Evolutionary conservation across 1,140 invertebrate genomes (phyloP).

Genomic region (Calliphora vicina): DNA sequence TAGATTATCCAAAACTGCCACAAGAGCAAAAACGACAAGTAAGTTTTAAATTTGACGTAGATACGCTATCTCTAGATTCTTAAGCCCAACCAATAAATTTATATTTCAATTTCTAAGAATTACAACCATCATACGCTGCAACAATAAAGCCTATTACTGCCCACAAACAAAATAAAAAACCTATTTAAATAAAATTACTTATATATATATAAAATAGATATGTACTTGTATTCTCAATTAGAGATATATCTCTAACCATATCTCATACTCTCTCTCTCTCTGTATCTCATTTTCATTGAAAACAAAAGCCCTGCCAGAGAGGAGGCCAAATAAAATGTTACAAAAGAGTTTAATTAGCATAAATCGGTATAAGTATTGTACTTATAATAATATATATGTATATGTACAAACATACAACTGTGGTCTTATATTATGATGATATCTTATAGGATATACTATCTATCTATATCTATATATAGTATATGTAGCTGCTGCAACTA

Average conservation of each 20-base stretch:
- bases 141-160: not conserved
- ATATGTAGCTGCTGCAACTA: not conserved
- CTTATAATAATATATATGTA: too few species aligned
- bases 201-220: too few species aligned
- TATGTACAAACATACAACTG: too few species aligned
- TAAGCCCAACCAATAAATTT: conserved; percentile 44
- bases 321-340: not conserved
- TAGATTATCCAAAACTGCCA: conserved; percentile 64
- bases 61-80: conserved; percentile 63
- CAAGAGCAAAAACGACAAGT: conserved; percentile 64
- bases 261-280: not conserved
- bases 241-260: too few species aligned
- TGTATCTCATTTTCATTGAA: too few species aligned
- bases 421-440: too few species aligned
- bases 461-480: too few species aligned
- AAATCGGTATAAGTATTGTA: too few species aligned
- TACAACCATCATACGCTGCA: not conserved
- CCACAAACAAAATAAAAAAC: not conserved
- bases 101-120: conserved; percentile 13
- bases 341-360: too few species aligned
- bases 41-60: conserved; percentile 65
- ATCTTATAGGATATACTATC: too few species aligned
- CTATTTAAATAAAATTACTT: not conserved
- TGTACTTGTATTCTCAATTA: too few species aligned
- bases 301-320: not conserved